Evolutionary conservation across 2,888 invertebrate species (phyloP).

Genomic region (Toxonevra muliebris): DNA sequence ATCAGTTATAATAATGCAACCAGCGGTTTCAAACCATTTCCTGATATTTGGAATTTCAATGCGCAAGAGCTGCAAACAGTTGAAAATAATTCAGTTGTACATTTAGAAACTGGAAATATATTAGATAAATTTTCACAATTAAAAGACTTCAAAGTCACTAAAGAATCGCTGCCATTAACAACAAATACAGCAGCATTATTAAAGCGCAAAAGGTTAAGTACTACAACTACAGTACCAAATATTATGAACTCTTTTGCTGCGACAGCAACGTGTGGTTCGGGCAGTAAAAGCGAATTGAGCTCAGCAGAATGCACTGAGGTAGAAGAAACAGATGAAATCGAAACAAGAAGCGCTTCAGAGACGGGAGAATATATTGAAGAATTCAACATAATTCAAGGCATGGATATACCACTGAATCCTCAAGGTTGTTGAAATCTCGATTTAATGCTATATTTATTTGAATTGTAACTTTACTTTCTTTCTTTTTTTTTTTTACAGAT

Average conservation of each 20-base stretch:
- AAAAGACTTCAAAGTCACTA: conserved; percentile 27
- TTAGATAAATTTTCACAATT: conserved; percentile 47
- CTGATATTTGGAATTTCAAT: conserved; percentile 55
- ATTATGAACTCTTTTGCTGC: no score
- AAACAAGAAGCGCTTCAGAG: conserved; percentile 23
- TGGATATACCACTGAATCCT: no score
- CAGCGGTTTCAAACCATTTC: conserved; percentile 50
- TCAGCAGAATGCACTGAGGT: conserved; percentile 19
- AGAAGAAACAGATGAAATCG: conserved; percentile 27
- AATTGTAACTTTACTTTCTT: no score
- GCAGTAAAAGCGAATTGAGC: conserved; percentile 37
- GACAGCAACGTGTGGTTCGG: not conserved
- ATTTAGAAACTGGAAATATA: conserved; percentile 48
- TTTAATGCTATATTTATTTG: no score
- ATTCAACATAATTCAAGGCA: no score
- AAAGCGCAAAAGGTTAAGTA: no score
- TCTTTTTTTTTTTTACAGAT: no score
- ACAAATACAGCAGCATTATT: no score
- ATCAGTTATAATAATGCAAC: conserved; percentile 50
- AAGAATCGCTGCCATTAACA: no score
- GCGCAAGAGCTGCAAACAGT: conserved; percentile 46
- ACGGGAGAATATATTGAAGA: no score
- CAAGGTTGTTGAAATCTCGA: no score
- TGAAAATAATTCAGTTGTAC: conserved; percentile 40
- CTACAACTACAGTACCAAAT: no score